A percentile compares a stretch with the other conserved stretches of the same genome.
phyloP scores from a whole-genome alignment of 2,797 vertebrate genomes.

The Gymnopithys bicolor region DNA sequence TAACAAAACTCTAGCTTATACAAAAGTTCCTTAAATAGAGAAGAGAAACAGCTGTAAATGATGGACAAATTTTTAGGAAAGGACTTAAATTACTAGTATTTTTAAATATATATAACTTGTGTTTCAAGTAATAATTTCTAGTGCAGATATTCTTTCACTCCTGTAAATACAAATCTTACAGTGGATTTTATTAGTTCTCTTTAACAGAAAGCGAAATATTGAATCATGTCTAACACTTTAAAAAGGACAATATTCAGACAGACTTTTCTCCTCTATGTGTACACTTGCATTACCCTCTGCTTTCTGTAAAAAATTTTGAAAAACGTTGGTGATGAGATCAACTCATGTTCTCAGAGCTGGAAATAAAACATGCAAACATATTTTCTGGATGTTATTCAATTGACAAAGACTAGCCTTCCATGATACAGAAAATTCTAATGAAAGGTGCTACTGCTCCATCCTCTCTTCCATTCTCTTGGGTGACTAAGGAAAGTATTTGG shows the following conservation, averaged over 20 bases:
- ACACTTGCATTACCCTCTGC: not conserved
- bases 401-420: not conserved
- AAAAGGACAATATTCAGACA: not conserved
- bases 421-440: not conserved
- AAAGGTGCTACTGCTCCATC: rapidly evolving
- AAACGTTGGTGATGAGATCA: not conserved
- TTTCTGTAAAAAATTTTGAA: not conserved
- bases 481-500: not conserved
- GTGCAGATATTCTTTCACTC: not conserved
- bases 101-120: not conserved
- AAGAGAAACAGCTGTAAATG: not conserved
- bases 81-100: not conserved
- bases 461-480: not conserved
- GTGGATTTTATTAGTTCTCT: not conserved
- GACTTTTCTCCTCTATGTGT: rapidly evolving
- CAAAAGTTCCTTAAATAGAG: not conserved
- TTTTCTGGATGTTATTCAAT: not conserved
- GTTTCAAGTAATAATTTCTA: not conserved
- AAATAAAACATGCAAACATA: not conserved
- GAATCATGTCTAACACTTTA: not conserved
- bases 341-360: not conserved
- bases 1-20: not conserved
- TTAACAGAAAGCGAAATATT: not conserved
- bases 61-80: not conserved
- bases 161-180: not conserved